Conservation (phyloP, 2,113 vertebrate genomes). For the Ammodytes marinus region DNA sequence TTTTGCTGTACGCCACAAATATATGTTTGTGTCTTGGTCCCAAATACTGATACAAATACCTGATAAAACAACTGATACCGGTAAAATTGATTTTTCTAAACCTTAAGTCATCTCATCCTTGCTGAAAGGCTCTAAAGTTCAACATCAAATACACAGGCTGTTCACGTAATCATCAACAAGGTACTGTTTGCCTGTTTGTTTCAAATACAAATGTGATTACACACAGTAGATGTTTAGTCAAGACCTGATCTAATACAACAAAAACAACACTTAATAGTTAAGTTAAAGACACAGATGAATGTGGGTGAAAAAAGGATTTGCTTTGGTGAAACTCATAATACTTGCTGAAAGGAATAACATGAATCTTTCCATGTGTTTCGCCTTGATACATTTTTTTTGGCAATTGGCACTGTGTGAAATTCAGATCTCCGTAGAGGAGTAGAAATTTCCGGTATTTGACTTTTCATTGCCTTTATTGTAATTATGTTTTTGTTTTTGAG, state of each 20-base stretch:
- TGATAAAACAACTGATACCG: no score
- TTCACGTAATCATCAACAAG: not conserved
- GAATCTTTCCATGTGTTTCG: constrained; percentile 34
- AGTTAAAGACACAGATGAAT: not conserved
- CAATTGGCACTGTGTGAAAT: constrained; percentile 46
- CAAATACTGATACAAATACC: not conserved
- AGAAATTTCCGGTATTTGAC: constrained; percentile 65
- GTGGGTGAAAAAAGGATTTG: not conserved
- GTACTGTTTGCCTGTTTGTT: not conserved
- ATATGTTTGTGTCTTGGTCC: not conserved
- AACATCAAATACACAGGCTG: not conserved
- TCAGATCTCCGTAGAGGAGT: constrained; percentile 32
- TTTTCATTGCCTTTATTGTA: constrained; percentile 58
- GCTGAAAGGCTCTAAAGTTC: not conserved
- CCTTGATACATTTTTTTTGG: constrained; percentile 47
- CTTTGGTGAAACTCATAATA: constrained; percentile 22
- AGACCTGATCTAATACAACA: not conserved
- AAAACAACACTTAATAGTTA: not conserved
- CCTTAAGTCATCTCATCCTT: not conserved
- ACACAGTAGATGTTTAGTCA: not conserved
- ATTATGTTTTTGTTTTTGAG: constrained; percentile 63
- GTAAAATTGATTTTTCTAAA: not conserved
- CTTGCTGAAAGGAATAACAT: constrained; percentile 4
- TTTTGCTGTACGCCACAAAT: not conserved
- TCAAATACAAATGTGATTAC: not conserved